phyloP scores from a whole-genome alignment of 2,113 vertebrate species.

The Sceloporus undulatus region DNA sequence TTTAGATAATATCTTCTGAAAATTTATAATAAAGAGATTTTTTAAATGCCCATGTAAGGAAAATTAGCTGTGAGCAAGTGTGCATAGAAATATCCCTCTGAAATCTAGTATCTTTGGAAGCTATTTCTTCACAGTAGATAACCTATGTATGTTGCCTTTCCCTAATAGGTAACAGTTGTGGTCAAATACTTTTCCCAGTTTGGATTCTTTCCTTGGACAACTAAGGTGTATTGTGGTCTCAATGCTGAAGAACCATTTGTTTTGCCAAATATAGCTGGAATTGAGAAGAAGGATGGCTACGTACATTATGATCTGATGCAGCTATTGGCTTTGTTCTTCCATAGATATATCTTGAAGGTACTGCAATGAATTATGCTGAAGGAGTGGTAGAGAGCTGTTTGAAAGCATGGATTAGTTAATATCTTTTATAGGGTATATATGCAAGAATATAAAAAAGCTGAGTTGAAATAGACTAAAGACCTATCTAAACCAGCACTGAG shows the following conservation, averaged over 20 bases:
- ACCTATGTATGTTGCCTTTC: constrained; percentile 24
- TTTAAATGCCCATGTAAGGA: neutral
- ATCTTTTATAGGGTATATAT: neutral
- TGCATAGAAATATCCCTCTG: constrained; percentile 41
- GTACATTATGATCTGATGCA: constrained; percentile 79
- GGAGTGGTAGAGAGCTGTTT: neutral
- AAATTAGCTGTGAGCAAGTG: constrained; percentile 24
- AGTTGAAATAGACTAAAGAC: neutral
- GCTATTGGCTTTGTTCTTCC: constrained; percentile 79
- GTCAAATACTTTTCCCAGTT: constrained; percentile 86
- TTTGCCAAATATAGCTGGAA: constrained; percentile 78
- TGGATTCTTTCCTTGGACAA: constrained; percentile 85
- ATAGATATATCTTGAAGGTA: constrained; percentile 79
- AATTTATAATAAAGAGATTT: too few relatives aligned
- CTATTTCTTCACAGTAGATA: constrained; percentile 38
- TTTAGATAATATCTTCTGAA: too few relatives aligned
- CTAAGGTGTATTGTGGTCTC: constrained; percentile 76
- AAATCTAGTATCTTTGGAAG: constrained; percentile 28
- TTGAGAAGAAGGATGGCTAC: constrained; percentile 78
- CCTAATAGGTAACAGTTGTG: constrained; percentile 78
- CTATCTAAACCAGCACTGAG: neutral
- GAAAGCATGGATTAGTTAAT: neutral
- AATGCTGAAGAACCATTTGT: constrained; percentile 79
- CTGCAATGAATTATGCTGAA: rapidly evolving
- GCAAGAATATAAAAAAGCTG: neutral